Conservation (phyloP, 2,113 vertebrate genomes). For the Empidonax traillii region DNA sequence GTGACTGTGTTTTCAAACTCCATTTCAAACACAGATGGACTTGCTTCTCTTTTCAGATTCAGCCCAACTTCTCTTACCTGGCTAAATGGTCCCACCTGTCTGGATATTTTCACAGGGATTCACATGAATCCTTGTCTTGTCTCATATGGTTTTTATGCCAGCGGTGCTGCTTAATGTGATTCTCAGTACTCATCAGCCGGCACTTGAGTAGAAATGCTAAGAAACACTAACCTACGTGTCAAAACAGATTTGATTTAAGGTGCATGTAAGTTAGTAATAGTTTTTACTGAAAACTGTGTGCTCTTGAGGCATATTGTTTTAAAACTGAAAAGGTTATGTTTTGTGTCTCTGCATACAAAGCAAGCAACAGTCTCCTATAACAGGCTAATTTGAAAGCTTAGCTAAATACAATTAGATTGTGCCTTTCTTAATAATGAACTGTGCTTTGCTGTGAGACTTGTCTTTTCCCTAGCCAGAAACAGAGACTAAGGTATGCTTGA, state of each 20-base stretch:
- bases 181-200: not conserved
- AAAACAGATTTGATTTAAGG: not conserved
- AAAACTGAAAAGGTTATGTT: not conserved
- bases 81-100: not conserved
- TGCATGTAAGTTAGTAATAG: not conserved
- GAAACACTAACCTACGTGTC: not conserved
- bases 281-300: not conserved
- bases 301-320: not conserved
- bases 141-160: not conserved
- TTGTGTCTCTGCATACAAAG: not conserved
- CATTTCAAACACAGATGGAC: not conserved
- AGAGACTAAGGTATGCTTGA: not conserved
- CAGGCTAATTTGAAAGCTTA: not conserved
- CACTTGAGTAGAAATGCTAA: not conserved
- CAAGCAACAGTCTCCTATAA: fast-evolving
- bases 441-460: not conserved
- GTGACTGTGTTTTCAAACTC: not conserved
- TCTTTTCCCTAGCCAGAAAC: not conserved
- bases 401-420: not conserved
- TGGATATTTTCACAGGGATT: not conserved
- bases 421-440: not conserved
- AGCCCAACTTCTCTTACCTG: not conserved
- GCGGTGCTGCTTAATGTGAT: not conserved
- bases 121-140: not conserved
- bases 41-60: not conserved